Conservation (phyloP, 2,888 invertebrate species). For the Onthophagus sagittarius region DNA sequence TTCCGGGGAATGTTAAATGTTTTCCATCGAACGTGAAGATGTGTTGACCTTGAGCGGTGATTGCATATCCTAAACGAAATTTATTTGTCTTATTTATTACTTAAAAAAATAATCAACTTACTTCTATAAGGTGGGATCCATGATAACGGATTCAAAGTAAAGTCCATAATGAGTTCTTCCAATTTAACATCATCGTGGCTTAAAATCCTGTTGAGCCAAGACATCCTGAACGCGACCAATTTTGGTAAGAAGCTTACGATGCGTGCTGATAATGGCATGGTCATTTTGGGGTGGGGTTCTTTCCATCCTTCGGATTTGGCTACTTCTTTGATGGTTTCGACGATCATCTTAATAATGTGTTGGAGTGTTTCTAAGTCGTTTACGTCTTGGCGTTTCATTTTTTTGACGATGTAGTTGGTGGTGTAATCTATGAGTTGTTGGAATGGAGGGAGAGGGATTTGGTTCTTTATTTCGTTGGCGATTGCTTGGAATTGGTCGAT, state of each 20-base stretch:
- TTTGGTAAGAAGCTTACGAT: constrained; percentile 50
- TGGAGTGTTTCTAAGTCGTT: constrained; percentile 63
- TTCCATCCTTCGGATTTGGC: no score
- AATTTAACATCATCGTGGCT: constrained; percentile 59
- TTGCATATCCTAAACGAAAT: constrained; percentile 58
- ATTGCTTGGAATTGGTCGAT: constrained; percentile 55
- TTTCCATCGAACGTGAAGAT: constrained; percentile 86
- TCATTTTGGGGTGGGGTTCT: background rate
- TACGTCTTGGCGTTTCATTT: constrained; percentile 56
- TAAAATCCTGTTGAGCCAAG: constrained; percentile 57
- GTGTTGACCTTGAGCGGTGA: constrained; percentile 75
- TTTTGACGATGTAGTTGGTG: constrained; percentile 56
- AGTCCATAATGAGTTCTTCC: constrained; percentile 52
- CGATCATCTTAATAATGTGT: constrained; percentile 54
- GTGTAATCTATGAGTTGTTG: constrained; percentile 58
- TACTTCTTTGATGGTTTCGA: constrained; percentile 36
- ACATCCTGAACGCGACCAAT: constrained; percentile 57
- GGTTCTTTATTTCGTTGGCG: constrained; percentile 53
- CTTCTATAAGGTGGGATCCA: constrained; percentile 63
- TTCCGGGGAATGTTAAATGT: constrained; percentile 74
- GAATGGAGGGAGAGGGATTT: constrained; percentile 63
- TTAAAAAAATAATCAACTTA: no score
- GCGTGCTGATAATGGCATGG: constrained; percentile 14
- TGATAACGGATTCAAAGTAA: constrained; percentile 53
- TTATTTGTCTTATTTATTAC: no score